Percentiles rank a stretch among this genome's conserved stretches.
phyloP scores from a whole-genome alignment of 2,888 invertebrate species.

The Lepeophtheirus nordmannii region DNA sequence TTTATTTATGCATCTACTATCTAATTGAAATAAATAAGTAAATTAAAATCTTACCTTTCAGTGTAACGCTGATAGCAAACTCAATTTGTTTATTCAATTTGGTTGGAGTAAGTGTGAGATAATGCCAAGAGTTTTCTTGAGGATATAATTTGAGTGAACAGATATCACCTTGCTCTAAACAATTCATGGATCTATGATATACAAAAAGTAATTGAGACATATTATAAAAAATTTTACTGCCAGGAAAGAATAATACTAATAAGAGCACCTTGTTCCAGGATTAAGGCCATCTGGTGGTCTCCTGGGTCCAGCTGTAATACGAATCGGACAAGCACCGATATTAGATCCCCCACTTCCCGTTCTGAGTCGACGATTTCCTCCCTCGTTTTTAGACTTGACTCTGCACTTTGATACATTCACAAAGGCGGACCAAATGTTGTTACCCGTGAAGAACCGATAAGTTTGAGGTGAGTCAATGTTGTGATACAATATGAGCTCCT shows the following conservation, averaged over 20 bases:
- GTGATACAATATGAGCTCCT: slow-evolving; percentile 28
- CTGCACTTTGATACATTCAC: slow-evolving; percentile 16
- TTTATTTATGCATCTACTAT: no score
- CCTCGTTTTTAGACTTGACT: not conserved
- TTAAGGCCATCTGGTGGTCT: slow-evolving; percentile 12
- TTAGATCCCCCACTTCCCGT: not conserved
- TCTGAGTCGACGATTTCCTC: not conserved
- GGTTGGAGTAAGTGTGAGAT: slow-evolving; percentile 27
- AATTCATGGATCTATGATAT: no score
- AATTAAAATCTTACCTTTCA: slow-evolving; percentile 1
- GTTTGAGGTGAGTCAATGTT: slow-evolving; percentile 27
- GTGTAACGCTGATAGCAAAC: slow-evolving; percentile 16
- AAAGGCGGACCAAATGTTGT: slow-evolving; percentile 10
- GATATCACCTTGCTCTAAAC: slow-evolving; percentile 19
- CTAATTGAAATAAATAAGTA: no score
- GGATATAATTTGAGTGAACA: slow-evolving; percentile 30
- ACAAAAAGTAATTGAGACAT: no score
- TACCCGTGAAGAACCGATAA: slow-evolving; percentile 28
- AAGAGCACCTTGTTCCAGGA: slow-evolving; percentile 7
- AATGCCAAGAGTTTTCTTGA: slow-evolving; percentile 30
- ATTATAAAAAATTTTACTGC: no score
- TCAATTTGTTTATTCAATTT: not conserved
- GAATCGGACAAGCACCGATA: slow-evolving; percentile 7
- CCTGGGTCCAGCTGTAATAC: slow-evolving; percentile 10
- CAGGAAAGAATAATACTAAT: not conserved